A percentile compares a stretch with the other conserved stretches of the same genome.
Evolutionary conservation across 2,797 vertebrate species (phyloP).

Genomic region (Triplophysa yarkandensis): DNA sequence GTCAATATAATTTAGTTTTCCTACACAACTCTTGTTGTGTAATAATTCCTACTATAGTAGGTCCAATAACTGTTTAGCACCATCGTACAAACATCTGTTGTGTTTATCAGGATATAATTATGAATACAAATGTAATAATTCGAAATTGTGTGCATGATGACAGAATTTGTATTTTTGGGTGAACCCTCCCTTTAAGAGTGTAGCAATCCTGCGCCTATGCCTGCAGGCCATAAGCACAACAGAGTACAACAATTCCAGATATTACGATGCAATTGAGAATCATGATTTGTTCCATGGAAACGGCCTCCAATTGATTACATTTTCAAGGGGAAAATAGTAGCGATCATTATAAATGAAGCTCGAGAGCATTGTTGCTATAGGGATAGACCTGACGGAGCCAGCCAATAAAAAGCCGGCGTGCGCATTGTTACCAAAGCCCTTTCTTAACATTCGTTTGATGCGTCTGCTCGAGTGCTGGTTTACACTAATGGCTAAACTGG

Average conservation of each 20-base stretch:
- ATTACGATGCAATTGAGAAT: slow-evolving; percentile 11
- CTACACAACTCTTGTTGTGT: no score
- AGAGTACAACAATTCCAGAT: background rate
- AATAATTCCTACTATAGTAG: no score
- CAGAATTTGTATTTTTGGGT: no score
- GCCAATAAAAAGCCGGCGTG: slow-evolving; percentile 12
- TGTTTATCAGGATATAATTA: no score
- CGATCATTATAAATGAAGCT: slow-evolving; percentile 37
- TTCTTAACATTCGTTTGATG: slow-evolving; percentile 10
- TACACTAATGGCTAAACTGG: slow-evolving; percentile 20
- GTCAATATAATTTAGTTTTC: no score
- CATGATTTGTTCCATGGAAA: slow-evolving; percentile 10
- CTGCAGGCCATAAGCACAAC: slow-evolving; percentile 1
- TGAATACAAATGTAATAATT: no score
- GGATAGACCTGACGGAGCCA: slow-evolving; percentile 1
- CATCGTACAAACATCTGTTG: no score
- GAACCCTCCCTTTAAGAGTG: no score
- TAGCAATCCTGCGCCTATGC: background rate
- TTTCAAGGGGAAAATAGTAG: slow-evolving; percentile 33
- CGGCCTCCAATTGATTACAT: slow-evolving; percentile 30
- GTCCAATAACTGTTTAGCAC: no score
- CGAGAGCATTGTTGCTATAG: slow-evolving; percentile 38
- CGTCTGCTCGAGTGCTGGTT: slow-evolving; percentile 5
- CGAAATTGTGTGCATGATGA: no score
- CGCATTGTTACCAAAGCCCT: slow-evolving; percentile 4